These are phyloP conservation scores for Theodoxus fluviatilis DNA, from an alignment of 2,888 invertebrate species.

Conservation along the genomic window DNA sequence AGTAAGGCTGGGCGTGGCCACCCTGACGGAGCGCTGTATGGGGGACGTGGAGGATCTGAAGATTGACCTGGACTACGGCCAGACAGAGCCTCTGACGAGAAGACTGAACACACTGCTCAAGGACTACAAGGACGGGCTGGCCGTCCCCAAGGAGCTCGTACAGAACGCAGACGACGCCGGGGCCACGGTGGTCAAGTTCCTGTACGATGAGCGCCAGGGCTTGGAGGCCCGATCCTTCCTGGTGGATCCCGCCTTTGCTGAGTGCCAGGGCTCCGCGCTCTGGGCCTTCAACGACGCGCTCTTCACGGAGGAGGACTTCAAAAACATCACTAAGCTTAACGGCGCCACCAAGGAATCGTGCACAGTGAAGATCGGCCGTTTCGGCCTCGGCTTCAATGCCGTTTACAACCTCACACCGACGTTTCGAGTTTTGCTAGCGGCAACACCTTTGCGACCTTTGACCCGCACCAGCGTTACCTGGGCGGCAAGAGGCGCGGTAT, in stretches of 20 bases:
- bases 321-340: conserved; percentile 55
- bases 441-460: conserved; percentile 57
- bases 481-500: conserved; percentile 43
- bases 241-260: conserved; percentile 50
- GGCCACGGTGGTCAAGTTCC: conserved; percentile 42
- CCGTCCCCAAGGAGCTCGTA: conserved; percentile 55
- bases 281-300: conserved; percentile 60
- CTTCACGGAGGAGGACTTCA: conserved; percentile 57
- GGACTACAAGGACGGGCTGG: conserved; percentile 53
- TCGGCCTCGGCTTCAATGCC: conserved; percentile 61
- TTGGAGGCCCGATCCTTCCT: conserved; percentile 40
- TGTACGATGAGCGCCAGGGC: conserved; percentile 56
- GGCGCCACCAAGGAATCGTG: conserved; percentile 55
- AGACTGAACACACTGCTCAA: conserved; percentile 44
- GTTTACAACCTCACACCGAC: conserved; percentile 61
- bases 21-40: conserved; percentile 41
- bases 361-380: conserved; percentile 56
- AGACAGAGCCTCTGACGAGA: conserved; percentile 48
- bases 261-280: conserved; percentile 61
- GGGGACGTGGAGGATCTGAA: conserved; percentile 37
- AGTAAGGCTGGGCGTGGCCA: no score
- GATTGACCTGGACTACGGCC: conserved; percentile 43
- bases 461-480: conserved; percentile 55
- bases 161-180: conserved; percentile 59
- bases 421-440: conserved; percentile 59